These are phyloP conservation scores for Copidosoma floridanum DNA, from an alignment of 1,140 invertebrate genomes.

Conservation along the genomic window DNA sequence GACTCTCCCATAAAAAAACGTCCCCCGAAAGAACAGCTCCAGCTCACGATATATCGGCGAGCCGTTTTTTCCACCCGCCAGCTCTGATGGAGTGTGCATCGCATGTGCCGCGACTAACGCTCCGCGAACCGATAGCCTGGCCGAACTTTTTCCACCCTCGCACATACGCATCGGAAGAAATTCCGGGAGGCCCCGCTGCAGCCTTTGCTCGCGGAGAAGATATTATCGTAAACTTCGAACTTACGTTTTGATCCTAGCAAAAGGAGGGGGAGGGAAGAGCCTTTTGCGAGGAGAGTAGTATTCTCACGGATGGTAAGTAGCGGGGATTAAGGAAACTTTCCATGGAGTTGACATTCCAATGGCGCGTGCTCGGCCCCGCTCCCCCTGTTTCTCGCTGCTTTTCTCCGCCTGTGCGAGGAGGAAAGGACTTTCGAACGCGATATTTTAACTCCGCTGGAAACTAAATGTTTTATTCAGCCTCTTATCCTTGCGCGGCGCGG, in stretches of 20 bases:
- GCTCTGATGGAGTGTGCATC: conserved; percentile 3
- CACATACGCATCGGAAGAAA: conserved; percentile 11
- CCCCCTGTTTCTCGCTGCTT: neutral
- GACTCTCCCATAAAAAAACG: no score
- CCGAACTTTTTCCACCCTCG: conserved; percentile 25
- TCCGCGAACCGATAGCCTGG: conserved; percentile 18
- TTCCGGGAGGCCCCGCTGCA: neutral
- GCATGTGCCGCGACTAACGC: conserved; percentile 19
- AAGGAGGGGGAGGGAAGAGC: no score
- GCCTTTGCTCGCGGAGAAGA: no score
- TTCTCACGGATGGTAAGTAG: conserved; percentile 36
- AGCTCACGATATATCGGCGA: no score
- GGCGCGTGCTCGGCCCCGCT: conserved; percentile 14
- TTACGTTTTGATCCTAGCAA: conserved; percentile 33
- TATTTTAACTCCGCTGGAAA: conserved; percentile 18
- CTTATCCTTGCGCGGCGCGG: conserved; percentile 9
- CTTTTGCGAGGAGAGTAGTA: no score
- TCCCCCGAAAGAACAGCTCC: no score
- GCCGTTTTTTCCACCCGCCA: neutral
- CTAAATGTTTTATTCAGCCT: conserved; percentile 25
- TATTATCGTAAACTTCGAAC: conserved; percentile 38
- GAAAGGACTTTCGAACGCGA: conserved; percentile 8
- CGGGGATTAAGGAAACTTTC: conserved; percentile 43
- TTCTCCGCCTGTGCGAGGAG: neutral
- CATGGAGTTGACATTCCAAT: conserved; percentile 32